A percentile compares a stretch with the other conserved stretches of the same genome.
Conservation (phyloP, 2,888 invertebrate species). For the Cataglyphis cursor region DNA sequence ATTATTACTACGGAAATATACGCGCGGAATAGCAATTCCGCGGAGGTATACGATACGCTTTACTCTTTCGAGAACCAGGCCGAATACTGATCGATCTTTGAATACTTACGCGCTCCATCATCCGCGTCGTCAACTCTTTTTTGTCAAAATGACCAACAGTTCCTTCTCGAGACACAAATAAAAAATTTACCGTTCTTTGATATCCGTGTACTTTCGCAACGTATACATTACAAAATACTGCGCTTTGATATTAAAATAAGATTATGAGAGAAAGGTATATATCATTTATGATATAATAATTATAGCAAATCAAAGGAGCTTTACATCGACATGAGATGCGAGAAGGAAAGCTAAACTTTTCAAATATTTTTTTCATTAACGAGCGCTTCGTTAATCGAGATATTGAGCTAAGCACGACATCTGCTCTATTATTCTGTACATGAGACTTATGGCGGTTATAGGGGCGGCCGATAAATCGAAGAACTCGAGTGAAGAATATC, state of each 20-base stretch:
- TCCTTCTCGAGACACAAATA: neutral
- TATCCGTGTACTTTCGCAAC: neutral
- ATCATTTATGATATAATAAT: neutral
- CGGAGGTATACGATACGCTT: slow-evolving; percentile 28
- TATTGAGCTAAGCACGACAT: slow-evolving; percentile 53
- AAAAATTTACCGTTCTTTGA: neutral
- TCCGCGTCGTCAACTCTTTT: slow-evolving; percentile 53
- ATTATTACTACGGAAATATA: slow-evolving; percentile 78
- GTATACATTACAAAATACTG: neutral
- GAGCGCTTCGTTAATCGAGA: slow-evolving; percentile 41
- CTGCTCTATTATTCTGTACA: slow-evolving; percentile 65
- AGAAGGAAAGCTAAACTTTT: neutral
- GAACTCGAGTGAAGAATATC: slow-evolving; percentile 78
- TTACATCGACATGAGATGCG: neutral
- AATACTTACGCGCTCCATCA: slow-evolving; percentile 71
- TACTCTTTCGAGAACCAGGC: slow-evolving; percentile 70
- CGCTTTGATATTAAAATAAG: neutral
- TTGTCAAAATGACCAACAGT: slow-evolving; percentile 29
- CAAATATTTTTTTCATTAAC: neutral
- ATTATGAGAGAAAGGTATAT: neutral
- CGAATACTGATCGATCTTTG: slow-evolving; percentile 75
- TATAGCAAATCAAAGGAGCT: neutral
- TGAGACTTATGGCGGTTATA: slow-evolving; percentile 73
- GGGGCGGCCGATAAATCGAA: slow-evolving; percentile 81
- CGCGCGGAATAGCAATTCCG: slow-evolving; percentile 79